Conservation (phyloP, 2,888 invertebrate species). For the Ectropis crepuscularia region DNA sequence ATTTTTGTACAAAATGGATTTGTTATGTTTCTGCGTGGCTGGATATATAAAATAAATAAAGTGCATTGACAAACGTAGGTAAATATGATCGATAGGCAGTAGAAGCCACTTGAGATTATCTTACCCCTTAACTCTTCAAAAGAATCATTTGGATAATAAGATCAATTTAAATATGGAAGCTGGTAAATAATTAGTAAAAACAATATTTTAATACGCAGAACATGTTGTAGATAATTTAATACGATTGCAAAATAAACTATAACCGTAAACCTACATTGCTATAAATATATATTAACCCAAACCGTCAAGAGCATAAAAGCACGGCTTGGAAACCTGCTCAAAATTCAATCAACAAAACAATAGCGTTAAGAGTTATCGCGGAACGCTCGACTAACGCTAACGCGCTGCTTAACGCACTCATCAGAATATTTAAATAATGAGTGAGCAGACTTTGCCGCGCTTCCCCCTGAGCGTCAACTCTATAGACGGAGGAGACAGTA, state of each 20-base stretch:
- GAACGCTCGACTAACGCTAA: constrained; percentile 69
- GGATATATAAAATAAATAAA: too few relatives aligned
- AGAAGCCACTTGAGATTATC: too few relatives aligned
- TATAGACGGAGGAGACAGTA: constrained; percentile 24
- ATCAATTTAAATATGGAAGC: too few relatives aligned
- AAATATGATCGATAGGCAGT: too few relatives aligned
- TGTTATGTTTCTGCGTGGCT: too few relatives aligned
- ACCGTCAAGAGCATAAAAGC: constrained; percentile 20
- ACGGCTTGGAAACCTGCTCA: constrained; percentile 45
- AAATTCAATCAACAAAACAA: constrained; percentile 78
- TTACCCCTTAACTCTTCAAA: too few relatives aligned
- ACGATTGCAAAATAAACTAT: background rate
- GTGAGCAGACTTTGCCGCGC: constrained; percentile 50
- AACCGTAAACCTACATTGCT: constrained; percentile 14
- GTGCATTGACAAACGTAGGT: too few relatives aligned
- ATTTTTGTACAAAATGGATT: too few relatives aligned
- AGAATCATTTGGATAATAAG: too few relatives aligned
- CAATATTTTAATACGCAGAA: too few relatives aligned
- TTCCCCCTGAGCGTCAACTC: constrained; percentile 41
- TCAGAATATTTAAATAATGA: constrained; percentile 81
- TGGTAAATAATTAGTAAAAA: too few relatives aligned
- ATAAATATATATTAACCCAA: background rate
- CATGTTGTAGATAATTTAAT: too few relatives aligned
- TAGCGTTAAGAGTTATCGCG: constrained; percentile 67
- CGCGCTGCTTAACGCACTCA: constrained; percentile 73